These are phyloP conservation scores for Probosciger aterrimus DNA, from an alignment of 2,113 vertebrate genomes.

Conservation along the genomic window DNA sequence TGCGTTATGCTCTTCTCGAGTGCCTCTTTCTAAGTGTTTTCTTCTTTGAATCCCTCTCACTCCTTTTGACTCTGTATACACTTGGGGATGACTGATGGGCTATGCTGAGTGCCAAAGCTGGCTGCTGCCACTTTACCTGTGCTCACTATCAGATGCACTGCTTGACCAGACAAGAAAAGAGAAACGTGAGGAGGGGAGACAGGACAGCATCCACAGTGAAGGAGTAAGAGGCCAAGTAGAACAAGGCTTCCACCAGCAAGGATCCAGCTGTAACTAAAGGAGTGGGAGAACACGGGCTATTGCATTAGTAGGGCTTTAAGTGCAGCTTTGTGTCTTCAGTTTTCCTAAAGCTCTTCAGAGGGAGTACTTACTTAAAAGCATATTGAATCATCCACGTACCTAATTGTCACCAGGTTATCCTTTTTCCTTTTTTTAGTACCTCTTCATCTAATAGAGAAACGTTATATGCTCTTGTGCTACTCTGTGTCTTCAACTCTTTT, in stretches of 20 bases:
- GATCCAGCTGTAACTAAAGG: background rate
- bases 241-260: background rate
- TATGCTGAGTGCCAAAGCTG: background rate
- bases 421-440: accelerated
- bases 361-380: background rate
- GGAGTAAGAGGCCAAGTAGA: background rate
- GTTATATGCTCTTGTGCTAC: background rate
- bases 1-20: accelerated
- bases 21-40: background rate
- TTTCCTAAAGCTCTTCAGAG: background rate
- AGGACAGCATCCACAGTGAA: accelerated
- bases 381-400: background rate
- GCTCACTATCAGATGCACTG: background rate
- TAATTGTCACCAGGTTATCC: background rate
- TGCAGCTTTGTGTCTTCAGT: background rate
- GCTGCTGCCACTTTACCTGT: background rate
- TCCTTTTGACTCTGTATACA: background rate
- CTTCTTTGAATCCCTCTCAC: background rate
- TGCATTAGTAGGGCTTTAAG: background rate
- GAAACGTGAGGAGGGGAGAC: accelerated
- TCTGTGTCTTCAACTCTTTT: background rate
- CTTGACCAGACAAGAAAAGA: background rate
- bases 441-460: background rate
- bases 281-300: background rate
- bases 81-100: background rate